Evolutionary conservation across 1,140 invertebrate genomes (phyloP).

Genomic region (Acromyrmex echinatior): DNA sequence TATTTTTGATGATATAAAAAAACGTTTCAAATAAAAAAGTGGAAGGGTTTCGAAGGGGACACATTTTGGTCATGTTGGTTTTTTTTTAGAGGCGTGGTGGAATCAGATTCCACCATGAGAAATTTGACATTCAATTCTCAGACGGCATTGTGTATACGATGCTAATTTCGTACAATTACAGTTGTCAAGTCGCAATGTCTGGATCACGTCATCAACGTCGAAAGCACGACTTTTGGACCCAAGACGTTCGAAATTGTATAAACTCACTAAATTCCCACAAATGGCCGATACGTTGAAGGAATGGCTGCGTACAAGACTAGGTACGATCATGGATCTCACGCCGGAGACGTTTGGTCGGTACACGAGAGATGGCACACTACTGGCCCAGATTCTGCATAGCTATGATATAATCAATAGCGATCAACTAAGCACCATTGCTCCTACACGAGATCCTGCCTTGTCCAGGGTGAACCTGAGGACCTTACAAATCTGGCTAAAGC

Average conservation of each 20-base stretch:
- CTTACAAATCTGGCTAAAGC: conserved; percentile 86
- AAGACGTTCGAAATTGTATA: conserved; percentile 12
- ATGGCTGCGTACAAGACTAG: conserved; percentile 76
- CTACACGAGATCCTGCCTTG: conserved; percentile 82
- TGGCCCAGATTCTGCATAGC: conserved; percentile 83
- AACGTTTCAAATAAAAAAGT: no score
- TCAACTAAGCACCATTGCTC: conserved; percentile 77
- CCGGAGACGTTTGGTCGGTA: conserved; percentile 78
- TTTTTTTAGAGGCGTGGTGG: no score
- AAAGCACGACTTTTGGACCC: not conserved
- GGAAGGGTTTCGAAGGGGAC: no score
- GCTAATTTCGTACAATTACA: conserved; percentile 33
- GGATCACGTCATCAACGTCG: conserved; percentile 1
- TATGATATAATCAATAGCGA: conserved; percentile 84
- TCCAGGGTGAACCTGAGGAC: conserved; percentile 86
- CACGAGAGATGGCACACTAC: conserved; percentile 82
- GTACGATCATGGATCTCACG: conserved; percentile 77
- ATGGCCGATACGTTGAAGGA: conserved; percentile 75
- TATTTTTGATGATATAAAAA: no score
- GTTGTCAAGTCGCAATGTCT: conserved; percentile 29
- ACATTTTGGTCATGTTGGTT: no score
- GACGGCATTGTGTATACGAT: not conserved
- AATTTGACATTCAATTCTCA: not conserved
- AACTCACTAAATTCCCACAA: not conserved
- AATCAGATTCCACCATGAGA: not conserved